Conservation (phyloP, 2,888 invertebrate genomes). For the Crossocerus cetratus region DNA sequence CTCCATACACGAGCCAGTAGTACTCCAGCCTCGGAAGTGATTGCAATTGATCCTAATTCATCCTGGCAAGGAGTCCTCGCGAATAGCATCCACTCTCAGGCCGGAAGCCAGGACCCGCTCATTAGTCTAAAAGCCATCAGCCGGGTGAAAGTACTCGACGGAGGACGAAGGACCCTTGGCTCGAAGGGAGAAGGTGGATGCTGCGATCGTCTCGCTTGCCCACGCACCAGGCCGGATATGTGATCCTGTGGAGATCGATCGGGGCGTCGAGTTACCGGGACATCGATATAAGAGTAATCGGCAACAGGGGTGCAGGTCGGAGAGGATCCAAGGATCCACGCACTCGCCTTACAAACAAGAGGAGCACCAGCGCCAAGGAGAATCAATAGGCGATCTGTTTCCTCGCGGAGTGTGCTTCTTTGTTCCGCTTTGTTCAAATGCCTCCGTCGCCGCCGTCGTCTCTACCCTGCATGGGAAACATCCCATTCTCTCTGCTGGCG, state of each 20-base stretch:
- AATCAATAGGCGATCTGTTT: neutral
- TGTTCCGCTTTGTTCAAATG: neutral
- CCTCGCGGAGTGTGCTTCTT: neutral
- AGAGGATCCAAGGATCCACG: constrained; percentile 8
- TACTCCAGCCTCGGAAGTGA: neutral
- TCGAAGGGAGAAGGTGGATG: neutral
- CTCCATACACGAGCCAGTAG: too few relatives aligned
- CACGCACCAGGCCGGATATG: constrained; percentile 8
- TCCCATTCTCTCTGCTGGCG: neutral
- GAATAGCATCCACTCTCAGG: neutral
- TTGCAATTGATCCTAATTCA: neutral
- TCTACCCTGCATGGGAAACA: neutral
- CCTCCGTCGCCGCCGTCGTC: neutral
- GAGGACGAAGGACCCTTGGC: too few relatives aligned
- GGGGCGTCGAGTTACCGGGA: constrained; percentile 31
- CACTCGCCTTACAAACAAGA: neutral
- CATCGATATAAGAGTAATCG: constrained; percentile 12
- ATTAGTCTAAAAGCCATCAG: neutral
- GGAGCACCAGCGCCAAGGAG: neutral
- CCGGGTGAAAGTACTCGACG: neutral
- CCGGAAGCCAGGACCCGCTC: neutral
- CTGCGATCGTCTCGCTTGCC: neutral
- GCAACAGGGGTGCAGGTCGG: constrained; percentile 1
- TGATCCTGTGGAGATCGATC: neutral
- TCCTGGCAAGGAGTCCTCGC: neutral